A percentile compares a stretch with the other conserved stretches of the same genome.
phyloP scores from a whole-genome alignment of 2,113 vertebrate genomes.

The Catharus fuscescens region DNA sequence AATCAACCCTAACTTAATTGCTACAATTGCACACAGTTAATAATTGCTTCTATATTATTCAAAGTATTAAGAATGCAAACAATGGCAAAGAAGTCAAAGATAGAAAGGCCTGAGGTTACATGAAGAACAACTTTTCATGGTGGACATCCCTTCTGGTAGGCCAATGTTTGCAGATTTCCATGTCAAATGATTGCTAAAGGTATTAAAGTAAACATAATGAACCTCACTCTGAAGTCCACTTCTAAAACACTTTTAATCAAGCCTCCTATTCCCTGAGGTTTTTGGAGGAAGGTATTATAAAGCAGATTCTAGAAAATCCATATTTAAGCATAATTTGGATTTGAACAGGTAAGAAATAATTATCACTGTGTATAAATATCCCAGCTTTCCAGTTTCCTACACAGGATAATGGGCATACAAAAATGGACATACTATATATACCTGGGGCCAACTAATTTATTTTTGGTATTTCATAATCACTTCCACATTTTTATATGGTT shows the following conservation, averaged over 20 bases:
- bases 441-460: not conserved
- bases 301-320: not conserved
- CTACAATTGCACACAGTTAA: not conserved
- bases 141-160: not conserved
- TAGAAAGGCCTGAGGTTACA: not conserved
- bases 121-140: not conserved
- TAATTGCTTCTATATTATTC: not conserved
- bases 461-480: not conserved
- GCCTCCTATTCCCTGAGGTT: not conserved
- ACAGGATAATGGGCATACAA: not conserved
- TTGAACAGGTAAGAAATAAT: not conserved
- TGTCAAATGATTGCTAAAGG: not conserved
- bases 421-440: not conserved
- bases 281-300: not conserved
- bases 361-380: not conserved
- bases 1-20: not conserved
- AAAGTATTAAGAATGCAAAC: not conserved
- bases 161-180: not conserved
- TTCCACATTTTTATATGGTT: not conserved
- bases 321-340: not conserved
- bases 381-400: not conserved
- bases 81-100: not conserved
- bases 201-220: not conserved
- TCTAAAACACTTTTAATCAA: not conserved
- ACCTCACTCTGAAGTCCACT: not conserved